Evolutionary conservation across 2,797 vertebrate species (phyloP).

Genomic region (Acipenser ruthenus): DNA sequence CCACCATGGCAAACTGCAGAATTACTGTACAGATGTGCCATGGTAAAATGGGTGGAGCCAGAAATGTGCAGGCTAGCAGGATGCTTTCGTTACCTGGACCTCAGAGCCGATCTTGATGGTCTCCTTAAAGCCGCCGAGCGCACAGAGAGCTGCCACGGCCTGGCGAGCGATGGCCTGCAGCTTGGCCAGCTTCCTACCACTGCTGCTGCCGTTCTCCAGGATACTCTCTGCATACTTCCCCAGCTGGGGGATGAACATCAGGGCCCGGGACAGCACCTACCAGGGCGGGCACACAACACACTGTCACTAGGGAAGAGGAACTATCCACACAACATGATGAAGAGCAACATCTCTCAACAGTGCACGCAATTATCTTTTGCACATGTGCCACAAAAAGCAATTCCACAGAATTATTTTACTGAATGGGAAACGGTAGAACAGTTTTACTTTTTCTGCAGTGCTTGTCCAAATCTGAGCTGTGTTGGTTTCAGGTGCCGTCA

Average conservation of each 20-base stretch:
- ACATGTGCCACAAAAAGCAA: background rate
- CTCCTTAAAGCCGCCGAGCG: conserved; percentile 95
- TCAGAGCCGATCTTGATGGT: conserved; percentile 98
- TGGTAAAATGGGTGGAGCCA: too few species aligned
- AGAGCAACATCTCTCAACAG: background rate
- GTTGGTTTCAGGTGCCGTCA: conserved; percentile 93
- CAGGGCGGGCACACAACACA: conserved; percentile 22
- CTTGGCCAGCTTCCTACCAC: conserved; percentile 85
- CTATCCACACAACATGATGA: background rate
- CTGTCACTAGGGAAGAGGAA: conserved; percentile 24
- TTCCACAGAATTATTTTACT: background rate
- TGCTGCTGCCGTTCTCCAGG: conserved; percentile 89
- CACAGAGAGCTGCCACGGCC: conserved; percentile 93
- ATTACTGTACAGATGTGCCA: too few species aligned
- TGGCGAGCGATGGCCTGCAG: conserved; percentile 90
- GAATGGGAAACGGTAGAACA: background rate
- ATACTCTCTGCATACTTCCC: conserved; percentile 95
- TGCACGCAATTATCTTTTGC: too few species aligned
- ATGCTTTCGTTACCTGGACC: conserved; percentile 76
- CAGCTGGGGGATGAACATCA: conserved; percentile 96
- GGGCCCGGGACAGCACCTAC: conserved; percentile 84
- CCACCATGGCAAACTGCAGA: too few species aligned
- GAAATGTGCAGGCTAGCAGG: too few species aligned
- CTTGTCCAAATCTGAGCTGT: conserved; percentile 97
- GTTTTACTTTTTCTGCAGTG: conserved; percentile 84